Evolutionary conservation across 2,797 vertebrate species (phyloP), one percentile per base, ranked within the genome.

Genomic region (Columba guinea): DNA sequence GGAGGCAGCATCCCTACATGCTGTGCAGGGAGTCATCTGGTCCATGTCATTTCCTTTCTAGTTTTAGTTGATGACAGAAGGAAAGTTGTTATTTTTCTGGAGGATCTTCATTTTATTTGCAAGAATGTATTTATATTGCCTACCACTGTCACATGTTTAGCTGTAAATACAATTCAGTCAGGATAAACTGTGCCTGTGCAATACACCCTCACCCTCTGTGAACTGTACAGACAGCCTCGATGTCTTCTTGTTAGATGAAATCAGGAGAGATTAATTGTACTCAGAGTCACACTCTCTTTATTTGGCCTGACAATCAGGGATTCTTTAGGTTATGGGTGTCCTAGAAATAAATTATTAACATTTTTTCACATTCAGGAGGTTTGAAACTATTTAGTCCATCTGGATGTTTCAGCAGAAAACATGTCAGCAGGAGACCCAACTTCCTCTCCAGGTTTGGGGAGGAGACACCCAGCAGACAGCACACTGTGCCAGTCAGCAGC

Each of bases 1-100:
- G 46, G 23, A 75, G 58, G 55, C 21, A 7, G 34, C 51, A 55
- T 49, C 62, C 53, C 24, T 64, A 46, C 0, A 0, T 39, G 13
- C 56, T 88, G 13, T 30, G 48, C 67, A 69, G 51, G 51, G 58
- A 5, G 22, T 71, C 5, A 0, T 32, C 51, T 62, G 41, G 4
- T 65, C 65, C 48, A 5, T 13, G 24, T 11, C 1, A 22, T 44
- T 75, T 62, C 39, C 35, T 60, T 84, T 30, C 34, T 37, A 53
- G 30, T 77, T 60, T 27, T 23, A 19, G 15, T 9, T 55, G 30
- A 34, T 62, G 39, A 6, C 32, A 41, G 48, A 48, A 62, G 15
- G 26, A 37, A 79, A 55, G 12, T 1, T 69, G 60, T n/a, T 16
- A 1, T 32, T 83, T 70, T 85, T 23, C 23, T 48, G 10, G 53